Percentiles rank a stretch among this genome's conserved stretches.
phyloP scores from a whole-genome alignment of 1,140 invertebrate species.

The Micrasema longulum region DNA sequence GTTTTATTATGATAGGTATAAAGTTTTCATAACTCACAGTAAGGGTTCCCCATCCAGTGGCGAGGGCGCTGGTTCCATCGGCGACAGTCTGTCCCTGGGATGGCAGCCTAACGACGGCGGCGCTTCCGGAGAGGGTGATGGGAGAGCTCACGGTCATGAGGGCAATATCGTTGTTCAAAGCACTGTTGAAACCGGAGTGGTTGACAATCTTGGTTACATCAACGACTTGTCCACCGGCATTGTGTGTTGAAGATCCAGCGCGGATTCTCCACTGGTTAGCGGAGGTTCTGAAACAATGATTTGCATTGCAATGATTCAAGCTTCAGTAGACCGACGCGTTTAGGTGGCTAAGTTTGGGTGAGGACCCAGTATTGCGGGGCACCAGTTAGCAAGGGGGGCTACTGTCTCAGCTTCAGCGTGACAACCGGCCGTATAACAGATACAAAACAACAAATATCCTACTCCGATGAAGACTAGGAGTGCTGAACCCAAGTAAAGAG shows the following conservation, averaged over 20 bases:
- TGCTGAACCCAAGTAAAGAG: too few species aligned
- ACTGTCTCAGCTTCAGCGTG: background rate
- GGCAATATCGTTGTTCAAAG: constrained; percentile 43
- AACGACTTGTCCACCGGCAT: constrained; percentile 42
- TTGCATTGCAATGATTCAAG: background rate
- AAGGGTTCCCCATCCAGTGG: constrained; percentile 63
- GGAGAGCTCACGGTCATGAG: constrained; percentile 23
- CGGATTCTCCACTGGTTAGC: constrained; percentile 41
- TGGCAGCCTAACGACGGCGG: constrained; percentile 41
- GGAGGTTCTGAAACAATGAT: background rate
- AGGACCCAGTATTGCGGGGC: background rate
- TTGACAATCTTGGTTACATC: constrained; percentile 31
- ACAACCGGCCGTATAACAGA: background rate
- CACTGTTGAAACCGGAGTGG: constrained; percentile 36
- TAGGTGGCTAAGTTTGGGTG: background rate
- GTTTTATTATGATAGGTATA: background rate
- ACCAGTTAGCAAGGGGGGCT: background rate
- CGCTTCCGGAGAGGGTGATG: constrained; percentile 15
- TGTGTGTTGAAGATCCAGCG: constrained; percentile 45
- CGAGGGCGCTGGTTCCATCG: constrained; percentile 53
- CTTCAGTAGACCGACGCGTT: background rate
- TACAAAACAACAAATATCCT: background rate
- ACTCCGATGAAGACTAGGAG: background rate
- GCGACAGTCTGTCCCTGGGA: constrained; percentile 51
- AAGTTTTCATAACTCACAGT: constrained; percentile 37